Evolutionary conservation across 2,113 vertebrate species (phyloP), one percentile per base, ranked within the genome.

Genomic region (Sebastes schlegelii): DNA sequence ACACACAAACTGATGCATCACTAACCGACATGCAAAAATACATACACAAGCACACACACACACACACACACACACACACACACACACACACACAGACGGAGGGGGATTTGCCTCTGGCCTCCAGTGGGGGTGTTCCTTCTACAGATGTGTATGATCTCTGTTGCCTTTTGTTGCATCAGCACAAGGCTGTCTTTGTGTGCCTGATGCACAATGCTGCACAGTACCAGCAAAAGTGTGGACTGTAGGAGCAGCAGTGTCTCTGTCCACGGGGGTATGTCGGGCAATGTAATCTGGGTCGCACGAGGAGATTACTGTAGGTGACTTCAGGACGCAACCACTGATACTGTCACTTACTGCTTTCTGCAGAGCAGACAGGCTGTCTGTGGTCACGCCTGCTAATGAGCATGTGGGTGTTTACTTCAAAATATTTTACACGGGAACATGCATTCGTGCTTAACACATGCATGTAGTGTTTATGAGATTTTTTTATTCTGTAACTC

Each of bases 121-220:
- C 52, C 76, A 77, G 88, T 86, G 85, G 81, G 86, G 88, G 86
- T 84, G 81, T 84, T 89, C 82, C 88, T 79, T 74, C 6, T 86
- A 66, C 93, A 92, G 83, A 91, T 91, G 89, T 92, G 91, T 94
- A 92, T 94, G 86, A 92, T 84, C 88, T 91, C 88, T 91, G 57
- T 94, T 94, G 93, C 93, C 88, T 92, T 93, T 93, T 93, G 89
- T 94, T 93, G 91, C 93, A 91, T 94, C 92, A 94, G 92, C 86
- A 93, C 91, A 93, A 92, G 84, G 82, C 77, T 0, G 46, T 73
- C 89, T 92, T 94, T 93, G 92, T 92, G 57, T 69, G 84, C 77
- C 77, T 84, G 74, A 77, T 83, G 83, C 48, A 46, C 61, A 57
- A 73, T n/a, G 67, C 68, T 79, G 76, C 77, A 79, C 34, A 76